A percentile compares a stretch with the other conserved stretches of the same genome.
phyloP scores from a whole-genome alignment of 2,888 invertebrate genomes.

The Nephrotoma flavescens region DNA sequence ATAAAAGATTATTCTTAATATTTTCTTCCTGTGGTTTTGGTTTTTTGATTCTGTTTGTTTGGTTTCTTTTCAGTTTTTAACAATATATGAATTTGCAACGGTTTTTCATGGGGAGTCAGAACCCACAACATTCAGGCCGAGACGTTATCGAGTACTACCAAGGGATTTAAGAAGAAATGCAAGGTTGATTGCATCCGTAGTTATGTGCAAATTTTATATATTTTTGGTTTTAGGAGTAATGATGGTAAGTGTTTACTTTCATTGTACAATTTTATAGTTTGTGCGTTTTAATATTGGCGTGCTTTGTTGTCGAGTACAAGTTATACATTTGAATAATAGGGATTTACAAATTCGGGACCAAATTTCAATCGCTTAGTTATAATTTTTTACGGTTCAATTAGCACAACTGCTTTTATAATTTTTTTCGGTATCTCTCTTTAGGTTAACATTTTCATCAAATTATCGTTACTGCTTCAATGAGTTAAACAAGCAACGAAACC shows the following conservation, averaged over 20 bases:
- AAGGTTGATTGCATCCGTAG: constrained; percentile 17
- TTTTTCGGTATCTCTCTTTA: no score
- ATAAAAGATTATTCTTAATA: not conserved
- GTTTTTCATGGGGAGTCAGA: constrained; percentile 8
- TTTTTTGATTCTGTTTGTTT: not conserved
- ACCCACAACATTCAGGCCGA: constrained; percentile 15
- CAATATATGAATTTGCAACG: constrained; percentile 10
- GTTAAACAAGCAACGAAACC: no score
- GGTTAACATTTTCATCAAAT: no score
- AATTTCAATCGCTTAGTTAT: no score
- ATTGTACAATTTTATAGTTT: not conserved
- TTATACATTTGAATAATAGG: no score
- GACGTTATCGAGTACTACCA: constrained; percentile 17
- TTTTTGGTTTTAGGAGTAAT: constrained; percentile 17
- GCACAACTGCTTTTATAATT: no score
- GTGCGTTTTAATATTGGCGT: not conserved
- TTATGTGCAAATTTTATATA: constrained; percentile 18
- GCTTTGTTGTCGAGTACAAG: no score
- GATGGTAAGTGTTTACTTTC: constrained; percentile 5
- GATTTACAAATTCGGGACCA: no score
- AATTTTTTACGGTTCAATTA: no score
- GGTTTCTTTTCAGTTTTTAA: constrained; percentile 7
- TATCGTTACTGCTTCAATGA: no score
- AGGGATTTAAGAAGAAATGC: constrained; percentile 17
- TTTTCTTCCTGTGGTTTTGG: not conserved